Conservation (phyloP, 2,113 vertebrate species). For the Phalacrocorax pelagicus region DNA sequence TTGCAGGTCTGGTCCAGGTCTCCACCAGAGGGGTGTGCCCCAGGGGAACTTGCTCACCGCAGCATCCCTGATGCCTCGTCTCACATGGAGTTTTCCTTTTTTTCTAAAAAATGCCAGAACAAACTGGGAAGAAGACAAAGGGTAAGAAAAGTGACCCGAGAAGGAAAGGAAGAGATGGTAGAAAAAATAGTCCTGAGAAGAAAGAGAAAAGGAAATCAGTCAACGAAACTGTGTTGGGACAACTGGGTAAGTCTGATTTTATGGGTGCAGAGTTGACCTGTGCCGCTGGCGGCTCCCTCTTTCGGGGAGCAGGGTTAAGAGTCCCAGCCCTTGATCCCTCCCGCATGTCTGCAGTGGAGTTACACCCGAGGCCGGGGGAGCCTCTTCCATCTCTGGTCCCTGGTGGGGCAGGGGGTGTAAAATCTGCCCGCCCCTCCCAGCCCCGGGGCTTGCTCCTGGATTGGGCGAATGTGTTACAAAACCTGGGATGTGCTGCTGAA, state of each 20-base stretch:
- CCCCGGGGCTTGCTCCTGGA: background rate
- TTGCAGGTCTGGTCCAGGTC: background rate
- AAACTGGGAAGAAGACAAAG: conserved; percentile 84
- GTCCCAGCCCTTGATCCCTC: background rate
- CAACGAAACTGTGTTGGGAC: conserved; percentile 88
- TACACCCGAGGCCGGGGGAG: background rate
- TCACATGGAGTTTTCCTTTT: conserved; percentile 29
- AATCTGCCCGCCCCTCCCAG: background rate
- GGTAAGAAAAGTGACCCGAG: conserved; percentile 86
- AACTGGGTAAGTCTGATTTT: conserved; percentile 85
- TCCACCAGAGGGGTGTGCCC: background rate
- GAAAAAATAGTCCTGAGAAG: conserved; percentile 88
- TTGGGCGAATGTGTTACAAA: background rate
- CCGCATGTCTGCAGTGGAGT: background rate
- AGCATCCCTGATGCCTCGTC: background rate
- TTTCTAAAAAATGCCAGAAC: conserved; percentile 76
- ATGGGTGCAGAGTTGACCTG: background rate
- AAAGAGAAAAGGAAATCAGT: conserved; percentile 90
- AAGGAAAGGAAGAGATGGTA: conserved; percentile 85
- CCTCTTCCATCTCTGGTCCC: background rate
- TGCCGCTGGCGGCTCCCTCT: background rate
- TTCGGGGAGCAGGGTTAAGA: background rate
- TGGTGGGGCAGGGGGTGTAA: background rate
- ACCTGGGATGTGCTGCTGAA: background rate
- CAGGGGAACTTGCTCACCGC: background rate